These are phyloP conservation scores for Bombus balteatus DNA, from an alignment of 1,140 invertebrate genomes.

Conservation along the genomic window DNA sequence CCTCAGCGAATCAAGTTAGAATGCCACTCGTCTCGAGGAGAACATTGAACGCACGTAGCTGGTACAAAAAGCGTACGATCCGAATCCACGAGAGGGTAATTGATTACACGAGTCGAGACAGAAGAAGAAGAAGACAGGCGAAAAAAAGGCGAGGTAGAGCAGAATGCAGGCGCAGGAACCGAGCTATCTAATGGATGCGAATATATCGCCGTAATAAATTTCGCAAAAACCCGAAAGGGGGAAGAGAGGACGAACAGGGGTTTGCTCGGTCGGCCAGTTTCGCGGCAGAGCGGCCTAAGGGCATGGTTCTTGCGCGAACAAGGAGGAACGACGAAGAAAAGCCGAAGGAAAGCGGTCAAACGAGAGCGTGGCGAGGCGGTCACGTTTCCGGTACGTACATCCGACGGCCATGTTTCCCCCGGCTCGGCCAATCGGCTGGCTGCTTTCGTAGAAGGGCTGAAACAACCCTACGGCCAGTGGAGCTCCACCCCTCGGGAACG, in stretches of 20 bases:
- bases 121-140: not conserved
- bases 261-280: slow-evolving; percentile 33
- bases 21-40: not conserved
- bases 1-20: not conserved
- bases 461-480: slow-evolving; percentile 72
- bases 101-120: slow-evolving; percentile 29
- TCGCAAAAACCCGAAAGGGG: slow-evolving; percentile 76
- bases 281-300: slow-evolving; percentile 51
- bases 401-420: slow-evolving; percentile 78
- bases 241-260: slow-evolving; percentile 35
- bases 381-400: slow-evolving; percentile 77
- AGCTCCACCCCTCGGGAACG: slow-evolving; percentile 71
- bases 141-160: slow-evolving; percentile 3
- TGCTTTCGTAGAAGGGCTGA: slow-evolving; percentile 61
- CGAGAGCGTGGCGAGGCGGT: slow-evolving; percentile 67
- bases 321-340: slow-evolving; percentile 61
- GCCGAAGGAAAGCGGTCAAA: slow-evolving; percentile 68
- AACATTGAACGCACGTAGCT: not conserved
- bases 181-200: slow-evolving; percentile 82
- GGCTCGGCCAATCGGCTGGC: slow-evolving; percentile 72
- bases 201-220: slow-evolving; percentile 84
- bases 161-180: slow-evolving; percentile 67
- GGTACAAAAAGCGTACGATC: not conserved
- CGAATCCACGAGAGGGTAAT: slow-evolving; percentile 54
- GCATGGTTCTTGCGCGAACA: slow-evolving; percentile 60